Evolutionary conservation across 1,140 invertebrate genomes (phyloP).

Genomic region (Trichomalopsis sarcophagae): DNA sequence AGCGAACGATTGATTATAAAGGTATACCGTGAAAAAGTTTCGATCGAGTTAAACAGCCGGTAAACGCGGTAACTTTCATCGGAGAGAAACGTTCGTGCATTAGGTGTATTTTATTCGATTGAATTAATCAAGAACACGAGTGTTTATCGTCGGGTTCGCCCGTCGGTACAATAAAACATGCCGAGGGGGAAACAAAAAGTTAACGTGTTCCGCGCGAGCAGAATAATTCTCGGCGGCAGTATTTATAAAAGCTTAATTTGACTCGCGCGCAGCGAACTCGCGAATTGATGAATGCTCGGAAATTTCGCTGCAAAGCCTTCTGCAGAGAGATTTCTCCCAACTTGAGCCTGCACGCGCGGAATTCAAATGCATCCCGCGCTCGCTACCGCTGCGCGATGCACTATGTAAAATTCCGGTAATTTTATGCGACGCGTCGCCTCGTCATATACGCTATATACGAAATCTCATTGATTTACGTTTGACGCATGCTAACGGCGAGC

Average conservation of each 20-base stretch:
- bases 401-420: constrained; percentile 29
- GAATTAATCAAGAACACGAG: too few species aligned
- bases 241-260: background rate
- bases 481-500: background rate
- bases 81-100: too few species aligned
- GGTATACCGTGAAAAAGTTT: background rate
- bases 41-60: background rate
- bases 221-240: background rate
- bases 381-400: background rate
- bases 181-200: too few species aligned
- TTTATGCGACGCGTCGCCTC: constrained; percentile 21
- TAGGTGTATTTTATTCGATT: too few species aligned
- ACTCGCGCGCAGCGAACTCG: background rate
- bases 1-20: background rate
- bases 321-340: background rate
- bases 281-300: background rate
- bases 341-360: background rate
- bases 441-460: background rate
- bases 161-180: too few species aligned
- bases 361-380: background rate
- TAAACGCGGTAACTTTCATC: background rate
- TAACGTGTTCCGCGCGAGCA: too few species aligned
- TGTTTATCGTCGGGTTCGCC: too few species aligned
- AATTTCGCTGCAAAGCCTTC: background rate
- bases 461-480: constrained; percentile 42